Base-by-base conservation (phyloP, 2,113 vertebrate species). In the Amphiprion percula region DNA sequence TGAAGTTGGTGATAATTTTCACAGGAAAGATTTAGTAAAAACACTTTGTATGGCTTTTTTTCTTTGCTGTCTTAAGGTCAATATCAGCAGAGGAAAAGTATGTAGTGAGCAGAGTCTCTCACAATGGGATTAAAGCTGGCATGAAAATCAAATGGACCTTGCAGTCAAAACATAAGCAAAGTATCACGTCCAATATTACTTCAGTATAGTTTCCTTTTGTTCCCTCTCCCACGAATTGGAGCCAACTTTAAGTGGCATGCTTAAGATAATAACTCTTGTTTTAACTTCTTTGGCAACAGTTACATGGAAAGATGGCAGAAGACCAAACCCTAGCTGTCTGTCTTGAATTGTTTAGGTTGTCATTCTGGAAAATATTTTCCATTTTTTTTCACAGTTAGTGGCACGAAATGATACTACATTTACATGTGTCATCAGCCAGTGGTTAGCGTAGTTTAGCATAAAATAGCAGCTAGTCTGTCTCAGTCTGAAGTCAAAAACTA, bases 141-240 rank as follows among this genome's bases (percentile, higher is more conserved):
- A 63, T 14, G 24, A 54, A 60, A 21, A 55, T 53, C 17, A 68
- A 44, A 26, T 44, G 17, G 37, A 23, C 19, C 49, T 19, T 28
- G 62, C 37, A 64, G 19, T 74, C 68, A 74, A 64, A 74, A 77
- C 63, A 77, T 16, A 65, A 54, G 16, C 58, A 68, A 28, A 68
- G 21, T 24, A 47, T 64, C 8, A 65, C 50, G 23, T 50, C 21
- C 37, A 59, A 15, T 19, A 24, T 10, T 56, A 26, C 4, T 47
- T 37, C 15, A 19, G 9, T 37, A 21, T 4, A 21, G n/a, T 67
- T 50, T 21, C 2, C 9, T 0, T 23, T 58, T 37, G 8, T 23
- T 28, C 19, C 17, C 2, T 39, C 44, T 9, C 46, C 46, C 10
- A 41, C 8, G 24, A 64, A 39, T 1, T 26, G 24, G 62, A 68